Evolutionary conservation across 2,797 vertebrate species (phyloP).

Genomic region (Fratercula arctica): DNA sequence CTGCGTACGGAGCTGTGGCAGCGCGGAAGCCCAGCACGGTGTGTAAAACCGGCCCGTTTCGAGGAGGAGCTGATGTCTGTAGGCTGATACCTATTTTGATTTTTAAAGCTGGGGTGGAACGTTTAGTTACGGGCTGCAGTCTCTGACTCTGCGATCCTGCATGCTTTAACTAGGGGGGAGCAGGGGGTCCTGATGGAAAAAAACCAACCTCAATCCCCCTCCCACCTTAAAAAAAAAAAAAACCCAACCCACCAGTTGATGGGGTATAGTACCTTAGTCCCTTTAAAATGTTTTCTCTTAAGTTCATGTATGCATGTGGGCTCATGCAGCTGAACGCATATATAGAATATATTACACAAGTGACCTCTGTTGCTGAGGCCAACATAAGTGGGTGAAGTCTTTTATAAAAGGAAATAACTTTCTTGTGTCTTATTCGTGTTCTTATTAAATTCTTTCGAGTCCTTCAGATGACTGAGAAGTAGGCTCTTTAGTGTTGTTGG

Average conservation of each 20-base stretch:
- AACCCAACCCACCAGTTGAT: background rate
- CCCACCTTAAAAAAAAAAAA: background rate
- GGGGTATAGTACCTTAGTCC: background rate
- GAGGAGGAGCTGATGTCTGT: background rate
- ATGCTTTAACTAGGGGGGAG: background rate
- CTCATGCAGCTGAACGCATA: background rate
- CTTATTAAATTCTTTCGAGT: background rate
- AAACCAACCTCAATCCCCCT: too few species aligned
- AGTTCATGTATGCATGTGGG: background rate
- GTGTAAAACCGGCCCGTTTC: accelerated
- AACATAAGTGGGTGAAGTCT: background rate
- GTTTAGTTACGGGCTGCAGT: background rate
- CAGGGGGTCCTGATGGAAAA: background rate
- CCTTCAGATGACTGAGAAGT: background rate
- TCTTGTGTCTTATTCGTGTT: background rate
- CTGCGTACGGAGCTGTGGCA: background rate
- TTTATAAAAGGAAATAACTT: background rate
- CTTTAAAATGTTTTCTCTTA: background rate
- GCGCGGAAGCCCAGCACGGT: background rate
- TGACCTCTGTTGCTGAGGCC: background rate
- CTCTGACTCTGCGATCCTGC: background rate
- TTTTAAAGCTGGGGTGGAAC: background rate
- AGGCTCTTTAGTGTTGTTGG: background rate
- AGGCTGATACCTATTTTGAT: accelerated
- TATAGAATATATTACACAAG: background rate